These are phyloP conservation scores for Gila orcuttii DNA, from an alignment of 2,113 vertebrate species.

Conservation along the genomic window DNA sequence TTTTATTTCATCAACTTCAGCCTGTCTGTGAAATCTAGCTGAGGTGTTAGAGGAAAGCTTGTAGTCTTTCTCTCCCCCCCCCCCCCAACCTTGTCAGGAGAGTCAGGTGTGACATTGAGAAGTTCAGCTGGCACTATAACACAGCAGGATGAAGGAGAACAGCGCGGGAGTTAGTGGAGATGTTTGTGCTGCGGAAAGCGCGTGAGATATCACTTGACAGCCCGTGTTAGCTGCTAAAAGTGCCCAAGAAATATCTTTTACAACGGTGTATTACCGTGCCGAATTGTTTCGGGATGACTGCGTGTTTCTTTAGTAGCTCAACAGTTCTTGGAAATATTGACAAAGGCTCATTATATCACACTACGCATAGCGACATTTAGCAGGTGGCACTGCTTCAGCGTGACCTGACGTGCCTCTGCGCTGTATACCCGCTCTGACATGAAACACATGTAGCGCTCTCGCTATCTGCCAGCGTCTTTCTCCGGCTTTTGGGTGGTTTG, in stretches of 20 bases:
- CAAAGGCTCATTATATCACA: constrained; percentile 31
- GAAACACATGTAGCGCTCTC: constrained; percentile 39
- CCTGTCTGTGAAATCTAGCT: constrained; percentile 52
- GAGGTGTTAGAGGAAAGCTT: constrained; percentile 48
- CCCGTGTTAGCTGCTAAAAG: constrained; percentile 32
- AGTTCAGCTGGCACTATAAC: constrained; percentile 51
- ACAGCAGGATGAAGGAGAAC: constrained; percentile 43
- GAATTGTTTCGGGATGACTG: not conserved
- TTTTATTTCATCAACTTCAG: constrained; percentile 67
- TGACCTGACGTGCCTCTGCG: constrained; percentile 18
- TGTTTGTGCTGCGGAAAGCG: constrained; percentile 32
- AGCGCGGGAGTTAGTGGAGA: constrained; percentile 15
- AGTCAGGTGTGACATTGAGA: constrained; percentile 46
- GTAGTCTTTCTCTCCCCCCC: constrained; percentile 10
- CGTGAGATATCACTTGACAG: constrained; percentile 27
- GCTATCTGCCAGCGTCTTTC: constrained; percentile 35
- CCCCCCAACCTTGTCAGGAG: constrained; percentile 37
- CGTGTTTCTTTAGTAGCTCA: not conserved
- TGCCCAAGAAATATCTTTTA: not conserved
- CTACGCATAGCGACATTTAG: not conserved
- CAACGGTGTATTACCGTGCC: not conserved
- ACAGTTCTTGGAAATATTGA: constrained; percentile 21
- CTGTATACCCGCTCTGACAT: constrained; percentile 36
- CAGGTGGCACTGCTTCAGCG: constrained; percentile 23
- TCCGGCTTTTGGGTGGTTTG: constrained; percentile 41